These are phyloP conservation scores for Tragelaphus imberbis DNA, from an alignment of 2,113 vertebrate species.

Conservation along the genomic window DNA sequence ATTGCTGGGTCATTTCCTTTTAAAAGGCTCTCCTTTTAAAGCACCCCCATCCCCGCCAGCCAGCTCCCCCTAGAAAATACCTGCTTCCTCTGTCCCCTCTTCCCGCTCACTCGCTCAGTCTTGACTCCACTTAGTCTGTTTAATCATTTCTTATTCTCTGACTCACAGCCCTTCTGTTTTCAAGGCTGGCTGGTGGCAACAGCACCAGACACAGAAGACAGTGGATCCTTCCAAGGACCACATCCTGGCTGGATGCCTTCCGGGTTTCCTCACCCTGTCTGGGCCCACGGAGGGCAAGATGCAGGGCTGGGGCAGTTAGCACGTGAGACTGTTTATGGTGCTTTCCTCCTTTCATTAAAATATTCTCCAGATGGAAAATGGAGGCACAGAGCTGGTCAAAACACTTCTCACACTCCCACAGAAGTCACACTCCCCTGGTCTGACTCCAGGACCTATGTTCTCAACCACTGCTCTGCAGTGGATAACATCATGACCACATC, in stretches of 20 bases:
- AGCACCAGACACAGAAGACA: background rate
- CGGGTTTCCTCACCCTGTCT: background rate
- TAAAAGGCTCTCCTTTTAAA: no score
- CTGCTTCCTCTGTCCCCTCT: background rate
- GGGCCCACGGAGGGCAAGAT: background rate
- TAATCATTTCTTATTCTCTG: background rate
- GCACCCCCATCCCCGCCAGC: no score
- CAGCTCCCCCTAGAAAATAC: background rate
- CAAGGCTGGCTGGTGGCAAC: accelerated
- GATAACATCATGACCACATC: background rate
- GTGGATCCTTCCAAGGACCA: background rate
- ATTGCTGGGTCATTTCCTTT: no score
- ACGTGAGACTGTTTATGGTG: background rate
- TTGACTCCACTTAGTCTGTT: background rate
- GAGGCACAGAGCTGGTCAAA: background rate
- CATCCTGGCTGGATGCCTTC: background rate
- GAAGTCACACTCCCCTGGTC: background rate
- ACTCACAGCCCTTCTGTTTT: background rate
- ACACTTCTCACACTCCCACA: background rate
- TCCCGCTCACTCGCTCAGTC: background rate
- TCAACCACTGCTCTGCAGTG: background rate
- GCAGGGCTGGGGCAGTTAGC: background rate
- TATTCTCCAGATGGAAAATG: background rate
- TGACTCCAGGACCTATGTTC: background rate
- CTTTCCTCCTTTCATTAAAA: background rate